A percentile compares a stretch with the other conserved stretches of the same genome.
phyloP scores from a whole-genome alignment of 2,888 invertebrate species.

The Eremobia ochroleuca region DNA sequence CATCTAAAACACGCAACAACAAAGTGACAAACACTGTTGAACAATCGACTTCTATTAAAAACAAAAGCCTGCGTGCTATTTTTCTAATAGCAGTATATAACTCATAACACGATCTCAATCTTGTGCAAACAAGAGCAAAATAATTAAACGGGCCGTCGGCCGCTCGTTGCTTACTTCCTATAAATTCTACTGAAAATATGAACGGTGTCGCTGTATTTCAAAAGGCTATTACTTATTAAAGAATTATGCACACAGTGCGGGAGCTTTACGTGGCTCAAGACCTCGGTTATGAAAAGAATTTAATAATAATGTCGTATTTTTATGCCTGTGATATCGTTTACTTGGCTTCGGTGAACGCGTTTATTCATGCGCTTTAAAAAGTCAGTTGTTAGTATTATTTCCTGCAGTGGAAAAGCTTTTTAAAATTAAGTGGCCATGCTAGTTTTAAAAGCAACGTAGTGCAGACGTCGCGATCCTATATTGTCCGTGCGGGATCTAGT shows the following conservation, averaged over 20 bases:
- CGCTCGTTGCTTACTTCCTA: conserved; percentile 76
- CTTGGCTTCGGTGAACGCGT: conserved; percentile 55
- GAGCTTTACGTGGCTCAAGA: conserved; percentile 74
- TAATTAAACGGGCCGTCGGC: conserved; percentile 80
- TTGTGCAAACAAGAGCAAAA: conserved; percentile 84
- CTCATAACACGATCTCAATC: conserved; percentile 79
- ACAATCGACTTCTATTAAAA: conserved; percentile 46
- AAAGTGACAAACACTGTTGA: conserved; percentile 22
- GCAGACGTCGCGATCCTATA: conserved; percentile 67
- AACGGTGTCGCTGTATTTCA: conserved; percentile 82
- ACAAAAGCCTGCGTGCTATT: conserved; percentile 61
- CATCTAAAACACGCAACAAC: no score
- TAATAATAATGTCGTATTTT: conserved; percentile 76
- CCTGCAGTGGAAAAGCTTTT: conserved; percentile 15
- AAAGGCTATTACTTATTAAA: conserved; percentile 82
- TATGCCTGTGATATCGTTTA: conserved; percentile 70
- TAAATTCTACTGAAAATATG: conserved; percentile 82
- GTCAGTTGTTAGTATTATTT: conserved; percentile 44
- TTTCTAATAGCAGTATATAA: conserved; percentile 80
- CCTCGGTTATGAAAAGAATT: conserved; percentile 76
- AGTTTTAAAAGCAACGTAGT: conserved; percentile 67
- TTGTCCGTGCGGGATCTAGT: conserved; percentile 31
- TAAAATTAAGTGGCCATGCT: conserved; percentile 5
- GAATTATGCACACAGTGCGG: conserved; percentile 82
- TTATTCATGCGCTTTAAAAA: conserved; percentile 55